A percentile compares a stretch with the other conserved stretches of the same genome.
phyloP scores from a whole-genome alignment of 2,888 invertebrate genomes.

The Falcaria lacertinaria region DNA sequence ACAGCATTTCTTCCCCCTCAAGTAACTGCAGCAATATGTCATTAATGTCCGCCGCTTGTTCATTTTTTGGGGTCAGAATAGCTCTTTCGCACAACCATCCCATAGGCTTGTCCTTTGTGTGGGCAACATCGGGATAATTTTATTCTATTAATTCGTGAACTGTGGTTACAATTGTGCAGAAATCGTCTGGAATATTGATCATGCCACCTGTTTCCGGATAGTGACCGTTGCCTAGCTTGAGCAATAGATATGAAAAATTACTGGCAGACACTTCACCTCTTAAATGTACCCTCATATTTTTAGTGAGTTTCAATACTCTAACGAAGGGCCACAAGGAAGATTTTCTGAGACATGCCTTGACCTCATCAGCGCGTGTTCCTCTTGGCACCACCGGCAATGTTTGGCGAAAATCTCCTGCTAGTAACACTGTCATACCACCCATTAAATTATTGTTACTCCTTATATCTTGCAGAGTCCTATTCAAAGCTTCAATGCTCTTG shows the following conservation, averaged over 20 bases:
- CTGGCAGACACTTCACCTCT: not conserved
- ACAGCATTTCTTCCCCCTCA: not conserved
- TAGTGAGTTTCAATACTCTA: not conserved
- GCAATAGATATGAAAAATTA: not conserved
- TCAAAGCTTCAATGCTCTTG: conserved; percentile 20
- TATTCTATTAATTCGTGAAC: not conserved
- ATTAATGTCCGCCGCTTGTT: no score
- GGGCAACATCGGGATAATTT: no score
- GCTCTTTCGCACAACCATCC: no score
- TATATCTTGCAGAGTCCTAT: conserved; percentile 14
- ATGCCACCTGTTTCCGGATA: not conserved
- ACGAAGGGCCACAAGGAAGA: conserved; percentile 11
- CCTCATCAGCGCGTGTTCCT: conserved; percentile 13
- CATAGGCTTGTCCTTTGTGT: not conserved
- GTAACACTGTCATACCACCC: conserved; percentile 10
- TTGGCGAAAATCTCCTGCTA: conserved; percentile 17
- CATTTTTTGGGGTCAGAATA: no score
- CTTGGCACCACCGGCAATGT: conserved; percentile 12
- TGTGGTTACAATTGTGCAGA: not conserved
- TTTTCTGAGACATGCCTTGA: conserved; percentile 15
- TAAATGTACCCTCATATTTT: conserved; percentile 1
- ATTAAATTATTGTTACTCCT: conserved; percentile 9
- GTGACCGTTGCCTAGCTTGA: not conserved
- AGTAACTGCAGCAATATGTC: not conserved
- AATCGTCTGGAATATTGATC: not conserved